These are phyloP conservation scores for Forbesichthys papilliferus DNA, from an alignment of 2,113 vertebrate genomes.

Conservation along the genomic window DNA sequence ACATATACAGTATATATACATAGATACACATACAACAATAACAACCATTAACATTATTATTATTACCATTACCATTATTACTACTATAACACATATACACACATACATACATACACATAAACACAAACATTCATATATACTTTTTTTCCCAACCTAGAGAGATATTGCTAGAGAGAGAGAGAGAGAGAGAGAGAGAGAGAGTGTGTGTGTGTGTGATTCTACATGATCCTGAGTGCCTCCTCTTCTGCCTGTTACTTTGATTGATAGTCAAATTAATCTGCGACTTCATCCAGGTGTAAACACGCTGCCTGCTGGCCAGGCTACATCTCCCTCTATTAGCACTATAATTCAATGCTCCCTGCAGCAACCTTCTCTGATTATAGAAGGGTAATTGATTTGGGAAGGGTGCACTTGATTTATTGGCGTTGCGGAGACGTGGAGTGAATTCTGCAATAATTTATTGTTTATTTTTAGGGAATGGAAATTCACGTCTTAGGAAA, in stretches of 20 bases:
- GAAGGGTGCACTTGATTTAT: slow-evolving; percentile 59
- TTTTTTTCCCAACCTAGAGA: not conserved
- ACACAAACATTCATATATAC: not conserved
- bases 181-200: not conserved
- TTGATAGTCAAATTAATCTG: slow-evolving; percentile 71
- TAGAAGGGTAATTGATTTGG: slow-evolving; percentile 59
- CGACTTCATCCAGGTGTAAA: slow-evolving; percentile 67
- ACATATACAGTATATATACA: too few species aligned
- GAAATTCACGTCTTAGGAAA: slow-evolving; percentile 25
- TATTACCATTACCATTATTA: too few species aligned
- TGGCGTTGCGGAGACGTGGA: slow-evolving; percentile 34
- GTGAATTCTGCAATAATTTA: slow-evolving; percentile 55
- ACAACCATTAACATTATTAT: too few species aligned
- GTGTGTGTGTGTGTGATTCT: slow-evolving; percentile 17
- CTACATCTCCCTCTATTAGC: slow-evolving; percentile 64
- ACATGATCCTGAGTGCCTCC: slow-evolving; percentile 9
- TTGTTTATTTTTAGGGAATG: slow-evolving; percentile 42
- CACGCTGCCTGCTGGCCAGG: slow-evolving; percentile 64
- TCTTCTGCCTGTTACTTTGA: slow-evolving; percentile 55
- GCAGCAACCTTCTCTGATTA: slow-evolving; percentile 63
- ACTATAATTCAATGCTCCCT: slow-evolving; percentile 63
- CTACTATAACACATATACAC: too few species aligned
- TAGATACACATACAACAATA: too few species aligned
- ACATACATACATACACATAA: too few species aligned
- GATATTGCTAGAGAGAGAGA: too few species aligned